Conservation (phyloP, 2,888 invertebrate genomes). For the Chrysopilus asiliformis region DNA sequence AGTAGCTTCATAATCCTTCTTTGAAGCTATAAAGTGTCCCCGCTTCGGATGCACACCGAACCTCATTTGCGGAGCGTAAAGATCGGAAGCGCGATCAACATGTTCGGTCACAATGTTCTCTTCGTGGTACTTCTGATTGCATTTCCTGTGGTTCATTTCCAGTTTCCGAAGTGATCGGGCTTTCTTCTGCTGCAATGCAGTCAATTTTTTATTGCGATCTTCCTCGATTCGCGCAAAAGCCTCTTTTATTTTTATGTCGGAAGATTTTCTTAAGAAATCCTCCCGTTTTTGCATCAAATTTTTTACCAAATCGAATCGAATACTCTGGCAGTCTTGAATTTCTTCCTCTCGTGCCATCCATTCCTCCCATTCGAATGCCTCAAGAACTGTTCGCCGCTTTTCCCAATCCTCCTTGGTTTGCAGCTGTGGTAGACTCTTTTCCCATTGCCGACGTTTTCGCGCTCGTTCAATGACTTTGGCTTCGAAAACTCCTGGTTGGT, state of each 20-base stretch:
- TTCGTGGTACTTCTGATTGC: slow-evolving; percentile 32
- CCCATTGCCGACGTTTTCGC: slow-evolving; percentile 51
- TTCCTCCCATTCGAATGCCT: slow-evolving; percentile 68
- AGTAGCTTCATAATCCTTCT: slow-evolving; percentile 24
- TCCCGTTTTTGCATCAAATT: slow-evolving; percentile 46
- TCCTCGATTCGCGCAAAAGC: slow-evolving; percentile 39
- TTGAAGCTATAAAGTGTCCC: slow-evolving; percentile 35
- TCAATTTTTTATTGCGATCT: slow-evolving; percentile 41
- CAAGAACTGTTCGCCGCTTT: slow-evolving; percentile 49
- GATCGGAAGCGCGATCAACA: slow-evolving; percentile 44
- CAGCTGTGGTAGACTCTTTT: slow-evolving; percentile 43
- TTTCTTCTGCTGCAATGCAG: slow-evolving; percentile 36
- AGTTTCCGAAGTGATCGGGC: slow-evolving; percentile 40
- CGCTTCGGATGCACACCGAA: slow-evolving; percentile 52
- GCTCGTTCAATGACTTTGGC: slow-evolving; percentile 51
- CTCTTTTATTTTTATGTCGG: slow-evolving; percentile 38
- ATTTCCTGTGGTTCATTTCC: slow-evolving; percentile 30
- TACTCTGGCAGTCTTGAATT: slow-evolving; percentile 55
- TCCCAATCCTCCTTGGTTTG: slow-evolving; percentile 43
- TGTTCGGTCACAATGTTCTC: slow-evolving; percentile 39
- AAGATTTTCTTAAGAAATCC: slow-evolving; percentile 39
- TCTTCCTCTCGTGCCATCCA: slow-evolving; percentile 74
- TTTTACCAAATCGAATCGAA: slow-evolving; percentile 43
- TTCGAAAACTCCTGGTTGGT: slow-evolving; percentile 29
- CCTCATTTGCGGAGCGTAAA: slow-evolving; percentile 49